phyloP scores from a whole-genome alignment of 23 tunicate species.

The Trididemnum miniatum region DNA sequence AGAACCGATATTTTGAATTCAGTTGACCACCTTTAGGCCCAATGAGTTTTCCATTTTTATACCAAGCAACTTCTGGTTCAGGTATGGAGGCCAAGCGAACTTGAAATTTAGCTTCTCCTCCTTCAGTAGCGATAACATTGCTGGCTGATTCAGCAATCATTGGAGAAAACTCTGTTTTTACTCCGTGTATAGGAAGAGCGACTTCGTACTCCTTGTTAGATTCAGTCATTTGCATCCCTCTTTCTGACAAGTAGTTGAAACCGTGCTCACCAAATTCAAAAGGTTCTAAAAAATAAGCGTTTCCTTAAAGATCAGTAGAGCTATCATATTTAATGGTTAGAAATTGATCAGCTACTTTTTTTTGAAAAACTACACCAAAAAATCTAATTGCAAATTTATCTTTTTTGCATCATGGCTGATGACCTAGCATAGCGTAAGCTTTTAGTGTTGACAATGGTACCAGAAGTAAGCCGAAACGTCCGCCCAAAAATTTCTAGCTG shows the following conservation, averaged over 20 bases:
- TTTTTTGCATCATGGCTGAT: too few relatives aligned
- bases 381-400: too few relatives aligned
- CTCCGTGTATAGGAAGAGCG: conserved; percentile 62
- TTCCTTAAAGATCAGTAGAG: too few relatives aligned
- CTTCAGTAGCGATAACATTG: conserved; percentile 38
- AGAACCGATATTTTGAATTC: conserved; percentile 53
- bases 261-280: conserved; percentile 60
- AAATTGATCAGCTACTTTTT: too few relatives aligned
- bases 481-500: too few relatives aligned
- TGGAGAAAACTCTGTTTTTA: conserved; percentile 84
- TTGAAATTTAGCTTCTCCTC: conserved; percentile 69
- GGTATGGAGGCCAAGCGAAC: conserved; percentile 84
- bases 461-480: too few relatives aligned
- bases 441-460: too few relatives aligned
- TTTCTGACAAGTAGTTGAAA: conserved; percentile 58
- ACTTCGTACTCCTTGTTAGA: conserved; percentile 53
- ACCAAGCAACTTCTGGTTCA: conserved; percentile 94
- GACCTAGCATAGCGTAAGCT: too few relatives aligned
- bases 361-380: too few relatives aligned
- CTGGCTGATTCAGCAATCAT: conserved; percentile 70
- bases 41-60: conserved; percentile 80
- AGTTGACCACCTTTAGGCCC: conserved; percentile 33
- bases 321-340: too few relatives aligned
- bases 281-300: conserved; percentile 73
- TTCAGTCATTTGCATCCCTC: conserved; percentile 59